Evolutionary conservation across 1,140 invertebrate species (phyloP).

Genomic region (Agraylea sexmaculata): DNA sequence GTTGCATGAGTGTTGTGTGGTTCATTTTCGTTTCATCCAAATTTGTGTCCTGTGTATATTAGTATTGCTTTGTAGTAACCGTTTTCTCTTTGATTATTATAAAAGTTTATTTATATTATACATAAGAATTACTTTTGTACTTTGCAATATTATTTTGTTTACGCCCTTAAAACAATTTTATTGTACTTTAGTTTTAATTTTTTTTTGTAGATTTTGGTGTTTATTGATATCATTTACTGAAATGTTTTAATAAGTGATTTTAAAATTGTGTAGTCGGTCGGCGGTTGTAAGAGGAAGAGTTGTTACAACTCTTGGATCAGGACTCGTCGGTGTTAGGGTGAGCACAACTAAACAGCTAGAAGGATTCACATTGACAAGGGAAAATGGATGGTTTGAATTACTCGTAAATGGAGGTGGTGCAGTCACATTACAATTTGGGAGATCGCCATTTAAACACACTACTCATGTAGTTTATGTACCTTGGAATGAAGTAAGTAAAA

Average conservation of each 20-base stretch:
- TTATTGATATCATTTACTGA: background rate
- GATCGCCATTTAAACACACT: conserved; percentile 81
- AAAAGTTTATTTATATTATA: conserved; percentile 1
- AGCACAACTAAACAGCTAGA: conserved; percentile 79
- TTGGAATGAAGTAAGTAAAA: conserved; percentile 79
- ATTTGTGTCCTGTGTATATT: conserved; percentile 21
- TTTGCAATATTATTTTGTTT: background rate
- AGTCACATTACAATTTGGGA: conserved; percentile 85
- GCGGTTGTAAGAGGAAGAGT: conserved; percentile 92
- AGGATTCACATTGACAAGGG: conserved; percentile 86
- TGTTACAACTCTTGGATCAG: conserved; percentile 78
- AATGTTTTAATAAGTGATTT: background rate
- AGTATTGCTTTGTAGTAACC: conserved; percentile 18
- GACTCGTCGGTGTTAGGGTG: conserved; percentile 87
- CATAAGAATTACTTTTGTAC: background rate
- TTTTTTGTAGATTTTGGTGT: background rate
- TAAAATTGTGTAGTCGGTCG: conserved; percentile 60
- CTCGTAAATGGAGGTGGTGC: conserved; percentile 95
- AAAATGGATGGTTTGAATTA: conserved; percentile 91
- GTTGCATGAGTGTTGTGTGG: conserved; percentile 23
- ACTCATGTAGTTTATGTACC: conserved; percentile 88
- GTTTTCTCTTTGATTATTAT: background rate
- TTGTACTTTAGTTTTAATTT: background rate
- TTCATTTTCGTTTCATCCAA: conserved; percentile 16
- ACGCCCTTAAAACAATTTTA: conserved; percentile 1